Evolutionary conservation across 2,113 vertebrate genomes (phyloP), one percentile per base, ranked within the genome.

Genomic region (Danionella cerebrum): DNA sequence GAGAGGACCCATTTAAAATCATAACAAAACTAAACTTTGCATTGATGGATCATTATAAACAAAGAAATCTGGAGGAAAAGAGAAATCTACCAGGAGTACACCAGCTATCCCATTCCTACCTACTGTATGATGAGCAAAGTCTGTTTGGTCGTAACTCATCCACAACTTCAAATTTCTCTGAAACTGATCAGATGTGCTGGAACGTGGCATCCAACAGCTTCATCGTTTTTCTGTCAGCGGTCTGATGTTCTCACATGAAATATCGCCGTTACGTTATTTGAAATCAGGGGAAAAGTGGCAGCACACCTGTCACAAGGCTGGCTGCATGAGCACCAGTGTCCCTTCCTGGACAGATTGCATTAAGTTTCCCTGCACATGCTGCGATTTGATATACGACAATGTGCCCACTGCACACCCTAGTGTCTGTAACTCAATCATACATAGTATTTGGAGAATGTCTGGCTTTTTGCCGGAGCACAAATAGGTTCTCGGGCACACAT

Each of bases 371-470:
- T 76, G 69, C 81, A 87, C 81, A 82, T 84, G 82, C 75, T 72
- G 81, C 74, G 82, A 83, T 69, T 72, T 85, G 83, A 87, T 86
- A 85, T 81, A 83, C 51, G 68, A 79, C 63, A 51, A 67, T 44
- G 42, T 76, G 75, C 69, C 63, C 65, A 62, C 76, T 79, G 71
- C 80, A 76, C 65, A 78, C 58, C 35, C 52, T 52, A 78, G 75
- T 60, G 60, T 19, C 83, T 25, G 86, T 85, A 87, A 89, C 84
- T 82, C 78, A 84, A 89, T 87, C 81, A 79, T 64, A 69, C 67
- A 35, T 41, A 76, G 84, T 86, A 84, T 84, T 84, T 80, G 77
- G 74, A 86, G 85, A 86, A 86, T 83, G 83, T 77, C 71, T 76
- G 81, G 79, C 85, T 83, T 82, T 81, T 78, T 79, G 62, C 83